A percentile compares a stretch with the other conserved stretches of the same genome.
Conservation (phyloP, 1,140 invertebrate genomes). For the Idris sp. region DNA sequence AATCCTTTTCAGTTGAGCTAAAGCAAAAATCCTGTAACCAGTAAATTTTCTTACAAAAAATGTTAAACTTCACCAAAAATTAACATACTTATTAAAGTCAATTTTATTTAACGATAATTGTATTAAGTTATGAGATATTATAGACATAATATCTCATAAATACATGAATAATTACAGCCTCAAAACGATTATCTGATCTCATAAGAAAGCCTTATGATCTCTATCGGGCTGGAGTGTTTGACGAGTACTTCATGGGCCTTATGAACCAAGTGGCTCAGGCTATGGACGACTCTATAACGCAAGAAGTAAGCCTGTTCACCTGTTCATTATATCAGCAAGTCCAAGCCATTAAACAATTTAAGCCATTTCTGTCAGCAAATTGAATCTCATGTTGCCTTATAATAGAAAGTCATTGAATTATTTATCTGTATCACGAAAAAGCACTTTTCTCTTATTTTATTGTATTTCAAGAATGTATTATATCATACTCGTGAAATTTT, state of each 20-base stretch:
- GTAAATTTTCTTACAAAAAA: no score
- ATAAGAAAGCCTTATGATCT: slow-evolving; percentile 93
- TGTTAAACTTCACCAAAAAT: no score
- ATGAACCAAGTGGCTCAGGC: slow-evolving; percentile 97
- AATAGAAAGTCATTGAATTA: slow-evolving; percentile 59
- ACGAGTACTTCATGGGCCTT: slow-evolving; percentile 94
- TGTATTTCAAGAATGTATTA: no score
- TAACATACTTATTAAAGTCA: no score
- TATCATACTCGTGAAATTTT: no score
- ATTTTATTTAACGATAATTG: no score
- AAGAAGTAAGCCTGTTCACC: slow-evolving; percentile 81
- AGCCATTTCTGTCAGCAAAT: slow-evolving; percentile 39
- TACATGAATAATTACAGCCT: slow-evolving; percentile 82
- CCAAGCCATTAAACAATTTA: slow-evolving; percentile 29
- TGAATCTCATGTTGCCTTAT: slow-evolving; percentile 23
- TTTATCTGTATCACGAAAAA: slow-evolving; percentile 21
- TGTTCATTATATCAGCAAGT: no score
- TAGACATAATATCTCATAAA: no score
- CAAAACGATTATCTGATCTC: slow-evolving; percentile 91
- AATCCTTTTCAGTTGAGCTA: no score
- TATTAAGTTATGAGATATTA: no score
- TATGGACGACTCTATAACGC: slow-evolving; percentile 95
- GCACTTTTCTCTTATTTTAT: no score
- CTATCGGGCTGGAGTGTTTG: slow-evolving; percentile 92
- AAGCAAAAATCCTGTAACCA: background rate